These are phyloP conservation scores for Catharus minimus DNA, from an alignment of 2,113 vertebrate genomes.

Conservation along the genomic window DNA sequence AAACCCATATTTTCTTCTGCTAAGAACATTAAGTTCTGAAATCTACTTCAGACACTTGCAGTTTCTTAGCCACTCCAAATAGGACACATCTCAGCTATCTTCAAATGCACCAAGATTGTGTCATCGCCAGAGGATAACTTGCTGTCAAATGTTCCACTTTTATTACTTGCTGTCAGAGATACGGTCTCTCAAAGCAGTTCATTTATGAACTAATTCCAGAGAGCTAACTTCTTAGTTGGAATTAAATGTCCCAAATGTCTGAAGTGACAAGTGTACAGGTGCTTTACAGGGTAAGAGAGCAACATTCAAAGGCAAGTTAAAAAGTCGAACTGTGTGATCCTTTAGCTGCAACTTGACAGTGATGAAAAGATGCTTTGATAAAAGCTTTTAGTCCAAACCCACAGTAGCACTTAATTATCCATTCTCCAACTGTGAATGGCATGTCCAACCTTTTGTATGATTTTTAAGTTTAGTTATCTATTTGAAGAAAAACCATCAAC, in stretches of 20 bases:
- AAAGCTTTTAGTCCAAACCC: background rate
- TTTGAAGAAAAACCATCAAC: background rate
- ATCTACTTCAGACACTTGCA: background rate
- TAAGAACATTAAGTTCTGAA: background rate
- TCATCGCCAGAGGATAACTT: background rate
- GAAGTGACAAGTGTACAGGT: background rate
- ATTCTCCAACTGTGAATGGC: background rate
- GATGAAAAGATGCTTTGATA: background rate
- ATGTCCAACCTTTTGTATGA: background rate
- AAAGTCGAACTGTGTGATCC: background rate
- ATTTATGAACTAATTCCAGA: background rate
- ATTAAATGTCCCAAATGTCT: background rate
- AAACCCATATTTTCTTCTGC: background rate
- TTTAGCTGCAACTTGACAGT: background rate
- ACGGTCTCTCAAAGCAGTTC: background rate
- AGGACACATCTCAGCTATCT: background rate
- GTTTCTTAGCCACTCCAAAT: background rate
- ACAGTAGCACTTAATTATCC: background rate
- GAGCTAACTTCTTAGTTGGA: background rate
- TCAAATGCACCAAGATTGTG: background rate
- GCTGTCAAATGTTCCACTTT: background rate
- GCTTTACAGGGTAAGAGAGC: background rate
- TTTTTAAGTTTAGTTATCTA: background rate
- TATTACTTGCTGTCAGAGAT: background rate
- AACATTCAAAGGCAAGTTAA: background rate